phyloP scores from a whole-genome alignment of 2,797 vertebrate species.

The Garrulus glandarius region DNA sequence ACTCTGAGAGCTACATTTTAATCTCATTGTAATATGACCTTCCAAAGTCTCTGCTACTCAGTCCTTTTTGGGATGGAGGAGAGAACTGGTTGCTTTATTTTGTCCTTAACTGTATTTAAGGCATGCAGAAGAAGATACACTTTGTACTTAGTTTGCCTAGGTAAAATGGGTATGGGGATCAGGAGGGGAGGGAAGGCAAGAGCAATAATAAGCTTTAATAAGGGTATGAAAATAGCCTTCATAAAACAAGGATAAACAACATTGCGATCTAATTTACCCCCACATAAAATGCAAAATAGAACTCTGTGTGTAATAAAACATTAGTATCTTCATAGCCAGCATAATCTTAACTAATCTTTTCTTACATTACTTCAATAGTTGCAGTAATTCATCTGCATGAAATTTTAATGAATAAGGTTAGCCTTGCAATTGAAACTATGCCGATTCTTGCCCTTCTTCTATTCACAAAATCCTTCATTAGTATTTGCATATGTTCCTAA shows the following conservation, averaged over 20 bases:
- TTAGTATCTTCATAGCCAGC: slow-evolving; percentile 66
- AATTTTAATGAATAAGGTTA: slow-evolving; percentile 65
- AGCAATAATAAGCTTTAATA: slow-evolving; percentile 61
- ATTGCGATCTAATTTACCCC: slow-evolving; percentile 62
- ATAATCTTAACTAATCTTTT: slow-evolving; percentile 75
- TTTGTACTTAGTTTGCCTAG: slow-evolving; percentile 9
- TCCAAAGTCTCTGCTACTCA: neutral
- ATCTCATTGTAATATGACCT: slow-evolving; percentile 58
- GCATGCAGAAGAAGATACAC: neutral
- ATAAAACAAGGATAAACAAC: slow-evolving; percentile 72
- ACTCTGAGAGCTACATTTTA: slow-evolving; percentile 38
- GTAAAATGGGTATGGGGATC: neutral
- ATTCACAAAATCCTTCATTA: slow-evolving; percentile 42
- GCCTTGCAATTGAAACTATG: neutral
- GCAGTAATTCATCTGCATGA: slow-evolving; percentile 57
- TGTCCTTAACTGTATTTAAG: neutral
- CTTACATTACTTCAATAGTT: slow-evolving; percentile 68
- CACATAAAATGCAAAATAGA: slow-evolving; percentile 70
- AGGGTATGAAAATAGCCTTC: slow-evolving; percentile 59
- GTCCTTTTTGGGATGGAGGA: neutral
- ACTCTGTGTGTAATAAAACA: slow-evolving; percentile 57
- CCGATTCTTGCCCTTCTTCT: neutral
- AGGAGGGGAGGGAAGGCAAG: neutral
- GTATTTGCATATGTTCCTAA: slow-evolving; percentile 44
- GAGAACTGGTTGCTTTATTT: neutral